A percentile compares a stretch with the other conserved stretches of the same genome.
phyloP scores from a whole-genome alignment of 2,113 vertebrate species.

The Rostratula benghalensis region DNA sequence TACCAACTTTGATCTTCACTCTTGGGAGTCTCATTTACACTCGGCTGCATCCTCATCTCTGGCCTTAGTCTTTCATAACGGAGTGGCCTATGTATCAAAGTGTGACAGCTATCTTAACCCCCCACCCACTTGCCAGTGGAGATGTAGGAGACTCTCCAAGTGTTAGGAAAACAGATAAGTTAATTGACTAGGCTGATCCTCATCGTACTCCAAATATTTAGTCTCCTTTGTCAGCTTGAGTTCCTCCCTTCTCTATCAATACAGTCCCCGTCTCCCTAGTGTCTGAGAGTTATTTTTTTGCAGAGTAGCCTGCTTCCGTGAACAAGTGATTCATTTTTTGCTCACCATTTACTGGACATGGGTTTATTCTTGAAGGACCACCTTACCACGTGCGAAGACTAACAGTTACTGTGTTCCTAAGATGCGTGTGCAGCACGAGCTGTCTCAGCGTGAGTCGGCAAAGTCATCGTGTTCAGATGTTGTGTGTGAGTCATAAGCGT shows the following conservation, averaged over 20 bases:
- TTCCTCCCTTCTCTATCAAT: not conserved
- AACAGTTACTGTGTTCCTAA: fast-evolving
- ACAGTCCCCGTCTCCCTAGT: fast-evolving
- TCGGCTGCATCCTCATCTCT: slow-evolving; percentile 14
- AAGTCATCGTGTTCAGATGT: not conserved
- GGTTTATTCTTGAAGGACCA: not conserved
- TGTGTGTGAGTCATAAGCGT: not conserved
- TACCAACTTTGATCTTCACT: slow-evolving; percentile 47
- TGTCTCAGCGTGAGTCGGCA: not conserved
- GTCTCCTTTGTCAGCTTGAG: not conserved
- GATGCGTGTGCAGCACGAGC: not conserved
- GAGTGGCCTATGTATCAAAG: slow-evolving; percentile 47
- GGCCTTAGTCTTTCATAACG: slow-evolving; percentile 50
- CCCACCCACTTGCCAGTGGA: slow-evolving; percentile 1
- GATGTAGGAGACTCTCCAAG: slow-evolving; percentile 39
- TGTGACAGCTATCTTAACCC: slow-evolving; percentile 46
- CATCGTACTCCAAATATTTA: slow-evolving; percentile 31
- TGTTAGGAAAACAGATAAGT: not conserved
- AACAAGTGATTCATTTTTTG: not conserved
- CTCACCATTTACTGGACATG: not conserved
- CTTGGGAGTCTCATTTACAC: slow-evolving; percentile 52
- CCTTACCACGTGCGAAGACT: fast-evolving
- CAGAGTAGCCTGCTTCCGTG: not conserved
- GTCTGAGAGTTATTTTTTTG: not conserved
- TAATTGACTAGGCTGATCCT: not conserved